Evolutionary conservation across 92 coral and sea anemone genomes (phyloP).

Genomic region (Paramuricea clavata): DNA sequence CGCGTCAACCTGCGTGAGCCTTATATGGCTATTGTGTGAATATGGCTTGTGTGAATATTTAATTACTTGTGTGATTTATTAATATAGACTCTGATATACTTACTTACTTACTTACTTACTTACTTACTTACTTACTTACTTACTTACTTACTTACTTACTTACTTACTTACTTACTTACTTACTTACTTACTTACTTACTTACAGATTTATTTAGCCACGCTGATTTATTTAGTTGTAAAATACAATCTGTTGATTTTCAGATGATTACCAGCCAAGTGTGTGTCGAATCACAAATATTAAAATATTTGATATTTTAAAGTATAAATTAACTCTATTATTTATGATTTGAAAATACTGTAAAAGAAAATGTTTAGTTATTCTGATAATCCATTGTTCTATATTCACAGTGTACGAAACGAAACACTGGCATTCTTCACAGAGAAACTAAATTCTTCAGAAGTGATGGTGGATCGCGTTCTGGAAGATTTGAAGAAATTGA

Average conservation of each 20-base stretch:
- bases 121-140: conserved; percentile 36
- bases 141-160: conserved; percentile 36
- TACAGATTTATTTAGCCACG: no score
- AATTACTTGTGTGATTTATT: not conserved
- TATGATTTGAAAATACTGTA: not conserved
- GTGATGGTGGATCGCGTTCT: conserved; percentile 34
- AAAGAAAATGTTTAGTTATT: not conserved
- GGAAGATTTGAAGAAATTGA: conserved; percentile 33
- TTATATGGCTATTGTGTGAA: conserved; percentile 5
- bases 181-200: conserved; percentile 33
- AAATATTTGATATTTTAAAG: no score
- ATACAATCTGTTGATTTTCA: no score
- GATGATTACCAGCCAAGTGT: no score
- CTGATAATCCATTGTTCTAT: not conserved
- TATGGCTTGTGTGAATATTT: not conserved
- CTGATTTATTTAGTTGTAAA: no score
- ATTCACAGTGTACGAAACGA: conserved; percentile 26
- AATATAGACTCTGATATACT: no score
- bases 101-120: not conserved
- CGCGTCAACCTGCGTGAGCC: conserved; percentile 32
- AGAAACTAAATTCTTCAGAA: conserved; percentile 30
- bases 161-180: conserved; percentile 34
- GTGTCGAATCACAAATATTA: no score
- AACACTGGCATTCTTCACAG: conserved; percentile 38
- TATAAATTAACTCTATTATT: not conserved